Conservation (phyloP, 2,797 vertebrate species). For the Bryconaethiops microstoma region DNA sequence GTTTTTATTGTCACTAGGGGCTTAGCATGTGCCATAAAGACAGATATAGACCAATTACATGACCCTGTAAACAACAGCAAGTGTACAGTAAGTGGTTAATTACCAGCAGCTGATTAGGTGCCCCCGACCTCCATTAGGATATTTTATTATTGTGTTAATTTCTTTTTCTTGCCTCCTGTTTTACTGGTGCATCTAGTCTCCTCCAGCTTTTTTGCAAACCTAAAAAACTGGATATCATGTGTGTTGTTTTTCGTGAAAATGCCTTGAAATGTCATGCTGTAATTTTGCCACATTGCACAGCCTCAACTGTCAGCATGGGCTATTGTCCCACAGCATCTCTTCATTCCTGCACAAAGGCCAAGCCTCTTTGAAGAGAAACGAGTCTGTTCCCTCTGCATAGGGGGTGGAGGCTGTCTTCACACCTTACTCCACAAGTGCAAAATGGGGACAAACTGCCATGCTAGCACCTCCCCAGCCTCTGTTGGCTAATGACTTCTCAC, state of each 20-base stretch:
- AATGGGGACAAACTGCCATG: slow-evolving; percentile 68
- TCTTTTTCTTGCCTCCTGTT: not conserved
- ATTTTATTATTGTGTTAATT: no score
- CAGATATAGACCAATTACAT: no score
- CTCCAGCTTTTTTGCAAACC: not conserved
- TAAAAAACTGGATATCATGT: not conserved
- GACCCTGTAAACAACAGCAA: no score
- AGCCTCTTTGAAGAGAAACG: slow-evolving; percentile 44
- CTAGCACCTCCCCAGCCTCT: slow-evolving; percentile 70
- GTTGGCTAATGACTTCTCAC: slow-evolving; percentile 76
- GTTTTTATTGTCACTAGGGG: no score
- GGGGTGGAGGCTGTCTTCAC: slow-evolving; percentile 63
- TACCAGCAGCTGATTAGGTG: no score
- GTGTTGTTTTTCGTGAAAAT: not conserved
- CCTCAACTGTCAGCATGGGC: slow-evolving; percentile 8
- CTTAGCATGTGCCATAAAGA: no score
- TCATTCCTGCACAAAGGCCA: slow-evolving; percentile 24
- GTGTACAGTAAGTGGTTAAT: no score
- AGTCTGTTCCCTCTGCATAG: slow-evolving; percentile 43
- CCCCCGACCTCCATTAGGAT: no score
- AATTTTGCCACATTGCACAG: not conserved
- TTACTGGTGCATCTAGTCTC: not conserved
- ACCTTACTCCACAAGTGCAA: slow-evolving; percentile 70
- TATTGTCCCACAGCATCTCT: slow-evolving; percentile 23
- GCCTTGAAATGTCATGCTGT: not conserved